phyloP scores from a whole-genome alignment of 2,113 vertebrate species.

The Otolemur garnettii region DNA sequence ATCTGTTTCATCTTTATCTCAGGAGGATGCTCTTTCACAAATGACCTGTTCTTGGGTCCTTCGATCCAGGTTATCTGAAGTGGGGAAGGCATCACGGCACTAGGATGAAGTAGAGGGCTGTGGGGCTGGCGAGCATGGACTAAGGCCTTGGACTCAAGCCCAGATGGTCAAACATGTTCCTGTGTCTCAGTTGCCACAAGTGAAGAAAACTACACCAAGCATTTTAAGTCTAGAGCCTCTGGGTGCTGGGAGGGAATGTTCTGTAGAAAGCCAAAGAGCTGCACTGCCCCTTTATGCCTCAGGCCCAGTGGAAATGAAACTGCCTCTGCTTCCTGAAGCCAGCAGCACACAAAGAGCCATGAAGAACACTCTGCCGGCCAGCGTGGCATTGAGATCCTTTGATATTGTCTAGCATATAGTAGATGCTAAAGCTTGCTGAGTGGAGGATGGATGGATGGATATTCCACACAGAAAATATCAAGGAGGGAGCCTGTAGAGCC shows the following conservation, averaged over 20 bases:
- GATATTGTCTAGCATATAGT: background rate
- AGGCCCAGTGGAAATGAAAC: background rate
- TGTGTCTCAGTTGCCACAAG: background rate
- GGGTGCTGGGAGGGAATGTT: background rate
- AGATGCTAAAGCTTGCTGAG: background rate
- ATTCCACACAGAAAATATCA: background rate
- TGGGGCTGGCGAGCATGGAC: no score
- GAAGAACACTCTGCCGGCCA: background rate
- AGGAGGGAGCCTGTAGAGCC: background rate
- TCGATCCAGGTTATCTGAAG: background rate
- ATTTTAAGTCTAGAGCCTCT: background rate
- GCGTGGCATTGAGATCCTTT: background rate
- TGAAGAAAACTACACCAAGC: background rate
- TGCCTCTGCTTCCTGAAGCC: background rate
- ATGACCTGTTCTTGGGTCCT: background rate
- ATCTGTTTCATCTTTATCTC: background rate
- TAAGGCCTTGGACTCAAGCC: background rate
- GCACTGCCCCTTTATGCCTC: background rate
- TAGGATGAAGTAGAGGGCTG: background rate
- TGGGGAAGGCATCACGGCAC: background rate
- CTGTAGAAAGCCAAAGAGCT: background rate
- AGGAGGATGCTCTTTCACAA: background rate
- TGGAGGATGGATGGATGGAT: background rate
- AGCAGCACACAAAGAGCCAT: background rate
- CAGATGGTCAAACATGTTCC: background rate